A percentile compares a stretch with the other conserved stretches of the same genome.
Conservation (phyloP, 2,113 vertebrate species). For the Triplophysa siluroides region DNA sequence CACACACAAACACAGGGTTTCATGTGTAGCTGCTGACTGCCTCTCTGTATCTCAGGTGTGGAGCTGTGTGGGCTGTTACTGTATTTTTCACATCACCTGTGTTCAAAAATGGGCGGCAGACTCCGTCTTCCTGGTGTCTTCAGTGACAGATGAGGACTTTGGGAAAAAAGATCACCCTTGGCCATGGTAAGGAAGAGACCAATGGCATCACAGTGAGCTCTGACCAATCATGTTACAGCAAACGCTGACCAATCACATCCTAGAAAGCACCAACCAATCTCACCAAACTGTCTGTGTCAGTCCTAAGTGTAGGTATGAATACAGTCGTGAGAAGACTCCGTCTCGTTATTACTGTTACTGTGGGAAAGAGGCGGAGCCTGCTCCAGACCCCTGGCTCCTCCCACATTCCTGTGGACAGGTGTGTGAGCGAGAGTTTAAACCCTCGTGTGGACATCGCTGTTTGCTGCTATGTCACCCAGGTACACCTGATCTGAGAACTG, state of each 20-base stretch:
- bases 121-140: slow-evolving; percentile 90
- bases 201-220: not conserved
- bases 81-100: slow-evolving; percentile 94
- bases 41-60: slow-evolving; percentile 79
- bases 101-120: slow-evolving; percentile 98
- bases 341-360: slow-evolving; percentile 91
- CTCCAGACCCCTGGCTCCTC: slow-evolving; percentile 90
- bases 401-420: slow-evolving; percentile 96
- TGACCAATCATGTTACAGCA: not conserved
- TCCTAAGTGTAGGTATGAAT: slow-evolving; percentile 94
- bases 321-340: slow-evolving; percentile 85
- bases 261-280: not conserved
- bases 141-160: slow-evolving; percentile 87
- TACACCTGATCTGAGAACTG: slow-evolving; percentile 55
- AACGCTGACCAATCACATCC: not conserved
- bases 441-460: slow-evolving; percentile 91
- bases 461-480: slow-evolving; percentile 96
- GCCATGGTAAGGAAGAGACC: slow-evolving; percentile 83
- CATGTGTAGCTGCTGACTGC: slow-evolving; percentile 1
- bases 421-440: slow-evolving; percentile 87
- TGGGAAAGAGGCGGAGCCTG: slow-evolving; percentile 90
- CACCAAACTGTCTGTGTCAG: slow-evolving; percentile 67
- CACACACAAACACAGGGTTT: not conserved
- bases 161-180: slow-evolving; percentile 90
- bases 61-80: slow-evolving; percentile 93